phyloP scores from a whole-genome alignment of 2,113 vertebrate genomes.

The Zeus faber region DNA sequence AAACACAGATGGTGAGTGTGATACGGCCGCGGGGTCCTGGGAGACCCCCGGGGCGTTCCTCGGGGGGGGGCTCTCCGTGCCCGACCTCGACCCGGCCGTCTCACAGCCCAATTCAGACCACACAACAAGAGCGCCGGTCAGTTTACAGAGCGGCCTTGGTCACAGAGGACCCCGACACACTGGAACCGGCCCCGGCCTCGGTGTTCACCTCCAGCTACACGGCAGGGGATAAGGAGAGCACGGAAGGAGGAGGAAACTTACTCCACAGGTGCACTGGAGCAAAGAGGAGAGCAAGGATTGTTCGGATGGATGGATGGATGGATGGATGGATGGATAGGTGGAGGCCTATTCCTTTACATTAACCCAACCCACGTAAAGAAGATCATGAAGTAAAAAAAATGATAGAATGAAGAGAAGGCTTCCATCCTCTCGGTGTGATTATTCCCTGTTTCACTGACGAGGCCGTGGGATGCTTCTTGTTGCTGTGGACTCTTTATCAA shows the following conservation, averaged over 20 bases:
- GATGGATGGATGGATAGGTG: no score
- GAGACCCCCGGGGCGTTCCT: conserved; percentile 31
- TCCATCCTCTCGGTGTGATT: conserved; percentile 14
- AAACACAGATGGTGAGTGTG: conserved; percentile 33
- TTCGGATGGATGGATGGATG: conserved; percentile 52
- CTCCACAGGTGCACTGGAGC: conserved; percentile 49
- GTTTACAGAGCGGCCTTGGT: conserved; percentile 45
- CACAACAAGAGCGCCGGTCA: conserved; percentile 54
- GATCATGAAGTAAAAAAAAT: conserved; percentile 21
- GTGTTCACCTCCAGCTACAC: no score
- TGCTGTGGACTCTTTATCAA: conserved; percentile 30
- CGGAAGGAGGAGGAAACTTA: conserved; percentile 47
- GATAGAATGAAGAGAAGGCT: conserved; percentile 16
- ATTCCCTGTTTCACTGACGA: conserved; percentile 1
- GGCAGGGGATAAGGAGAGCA: conserved; percentile 19
- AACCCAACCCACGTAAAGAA: conserved; percentile 41
- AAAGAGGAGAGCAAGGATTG: conserved; percentile 40
- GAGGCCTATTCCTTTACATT: conserved; percentile 57
- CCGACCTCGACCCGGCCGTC: conserved; percentile 51
- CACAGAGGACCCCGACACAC: conserved; percentile 50
- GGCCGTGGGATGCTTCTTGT: conserved; percentile 5
- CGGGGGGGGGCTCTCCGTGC: conserved; percentile 50
- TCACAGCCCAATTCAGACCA: conserved; percentile 63
- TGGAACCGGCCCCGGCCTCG: conserved; percentile 23
- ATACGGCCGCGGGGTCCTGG: conserved; percentile 25